Conservation (phyloP, 2,113 vertebrate species). For the Thryonomys swinderianus region DNA sequence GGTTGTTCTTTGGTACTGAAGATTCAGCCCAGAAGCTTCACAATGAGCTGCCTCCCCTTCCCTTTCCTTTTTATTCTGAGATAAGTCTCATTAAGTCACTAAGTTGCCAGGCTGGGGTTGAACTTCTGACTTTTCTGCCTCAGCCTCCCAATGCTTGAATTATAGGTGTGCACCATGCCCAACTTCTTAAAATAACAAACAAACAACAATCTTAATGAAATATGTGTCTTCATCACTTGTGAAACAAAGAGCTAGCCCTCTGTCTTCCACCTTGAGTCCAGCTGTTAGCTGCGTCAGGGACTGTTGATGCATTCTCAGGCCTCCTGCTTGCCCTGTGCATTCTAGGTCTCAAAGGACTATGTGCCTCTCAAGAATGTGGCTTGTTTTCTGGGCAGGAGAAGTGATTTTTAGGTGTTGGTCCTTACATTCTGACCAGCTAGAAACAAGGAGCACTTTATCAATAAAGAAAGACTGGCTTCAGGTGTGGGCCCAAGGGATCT, state of each 20-base stretch:
- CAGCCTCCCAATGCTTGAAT: background rate
- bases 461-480: background rate
- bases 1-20: background rate
- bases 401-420: background rate
- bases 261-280: background rate
- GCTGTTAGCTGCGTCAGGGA: background rate
- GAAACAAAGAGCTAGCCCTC: background rate
- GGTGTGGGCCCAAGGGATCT: fast-evolving
- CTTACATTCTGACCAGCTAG: background rate
- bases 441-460: background rate
- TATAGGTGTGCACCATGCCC: background rate
- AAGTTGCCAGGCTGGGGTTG: background rate
- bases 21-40: background rate
- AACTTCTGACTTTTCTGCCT: background rate
- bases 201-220: background rate
- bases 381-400: background rate
- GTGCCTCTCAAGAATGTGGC: too few species aligned
- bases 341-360: too few species aligned
- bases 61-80: background rate
- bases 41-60: background rate
- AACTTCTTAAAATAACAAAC: background rate
- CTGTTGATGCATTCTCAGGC: background rate
- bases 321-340: background rate
- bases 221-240: background rate
- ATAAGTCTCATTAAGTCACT: background rate